These are phyloP conservation scores for Cichlasoma orientale DNA, from an alignment of 2,797 vertebrate species.

Conservation along the genomic window DNA sequence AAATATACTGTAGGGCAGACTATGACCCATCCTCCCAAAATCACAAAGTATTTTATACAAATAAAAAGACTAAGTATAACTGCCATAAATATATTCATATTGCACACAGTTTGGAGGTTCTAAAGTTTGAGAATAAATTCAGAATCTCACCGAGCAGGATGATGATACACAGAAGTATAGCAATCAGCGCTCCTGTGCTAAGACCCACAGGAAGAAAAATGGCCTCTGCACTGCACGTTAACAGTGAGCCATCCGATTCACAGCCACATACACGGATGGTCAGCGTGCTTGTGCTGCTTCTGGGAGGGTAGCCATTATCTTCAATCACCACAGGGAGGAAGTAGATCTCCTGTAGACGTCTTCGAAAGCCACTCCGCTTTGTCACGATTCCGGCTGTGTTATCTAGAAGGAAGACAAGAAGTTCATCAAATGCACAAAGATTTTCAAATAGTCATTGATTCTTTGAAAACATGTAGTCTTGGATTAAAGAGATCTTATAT, in stretches of 20 bases:
- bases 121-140: neutral
- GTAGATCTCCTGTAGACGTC: constrained; percentile 90
- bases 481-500: neutral
- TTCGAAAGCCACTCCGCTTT: constrained; percentile 88
- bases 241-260: constrained; percentile 88
- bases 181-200: constrained; percentile 94
- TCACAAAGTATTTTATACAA: neutral
- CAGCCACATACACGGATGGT: constrained; percentile 96
- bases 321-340: constrained; percentile 91
- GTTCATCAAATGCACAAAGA: neutral
- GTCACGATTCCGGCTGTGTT: constrained; percentile 95
- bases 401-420: constrained; percentile 75
- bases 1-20: neutral
- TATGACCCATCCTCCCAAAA: neutral
- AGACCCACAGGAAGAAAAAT: constrained; percentile 96
- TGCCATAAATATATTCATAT: neutral
- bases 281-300: constrained; percentile 95
- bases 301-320: constrained; percentile 93
- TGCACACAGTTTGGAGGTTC: neutral
- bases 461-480: neutral
- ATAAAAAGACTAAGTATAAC: neutral
- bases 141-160: constrained; percentile 90
- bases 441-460: neutral
- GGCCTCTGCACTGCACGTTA: constrained; percentile 96
- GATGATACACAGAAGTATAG: constrained; percentile 94